Conservation (phyloP, 2,113 vertebrate genomes). For the Oophaga pumilio region DNA sequence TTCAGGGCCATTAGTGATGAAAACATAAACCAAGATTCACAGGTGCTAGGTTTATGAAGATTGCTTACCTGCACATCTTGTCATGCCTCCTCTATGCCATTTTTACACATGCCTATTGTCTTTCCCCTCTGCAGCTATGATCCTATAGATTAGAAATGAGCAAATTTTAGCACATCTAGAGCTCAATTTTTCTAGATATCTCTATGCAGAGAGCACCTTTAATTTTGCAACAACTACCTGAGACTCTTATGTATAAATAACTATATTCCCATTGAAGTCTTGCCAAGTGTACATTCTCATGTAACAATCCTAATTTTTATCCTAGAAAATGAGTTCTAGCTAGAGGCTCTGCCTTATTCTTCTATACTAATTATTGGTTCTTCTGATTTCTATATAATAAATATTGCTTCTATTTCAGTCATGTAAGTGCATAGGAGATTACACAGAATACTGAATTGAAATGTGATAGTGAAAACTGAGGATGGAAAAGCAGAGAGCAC, state of each 20-base stretch:
- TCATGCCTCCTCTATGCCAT: too few species aligned
- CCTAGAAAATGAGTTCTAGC: background rate
- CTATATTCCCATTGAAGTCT: background rate
- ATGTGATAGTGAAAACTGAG: background rate
- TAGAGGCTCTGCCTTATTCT: background rate
- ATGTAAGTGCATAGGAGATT: conserved; percentile 23
- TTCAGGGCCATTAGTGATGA: too few species aligned
- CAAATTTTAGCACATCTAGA: background rate
- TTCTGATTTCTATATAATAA: conserved; percentile 16
- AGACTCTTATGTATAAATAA: conserved; percentile 12
- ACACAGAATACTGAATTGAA: background rate
- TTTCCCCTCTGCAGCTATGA: background rate
- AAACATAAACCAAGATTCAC: too few species aligned
- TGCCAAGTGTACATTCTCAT: background rate
- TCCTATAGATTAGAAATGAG: background rate
- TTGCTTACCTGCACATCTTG: too few species aligned
- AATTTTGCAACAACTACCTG: background rate
- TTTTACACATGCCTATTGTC: background rate
- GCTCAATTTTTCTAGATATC: background rate
- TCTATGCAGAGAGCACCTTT: background rate
- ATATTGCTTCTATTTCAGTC: conserved; percentile 19
- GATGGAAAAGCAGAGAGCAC: background rate
- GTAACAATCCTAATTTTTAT: background rate
- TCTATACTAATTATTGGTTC: conserved; percentile 1
- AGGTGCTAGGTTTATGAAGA: too few species aligned